These are phyloP conservation scores for Quiscalus mexicanus DNA, from an alignment of 2,113 vertebrate species.

Conservation along the genomic window DNA sequence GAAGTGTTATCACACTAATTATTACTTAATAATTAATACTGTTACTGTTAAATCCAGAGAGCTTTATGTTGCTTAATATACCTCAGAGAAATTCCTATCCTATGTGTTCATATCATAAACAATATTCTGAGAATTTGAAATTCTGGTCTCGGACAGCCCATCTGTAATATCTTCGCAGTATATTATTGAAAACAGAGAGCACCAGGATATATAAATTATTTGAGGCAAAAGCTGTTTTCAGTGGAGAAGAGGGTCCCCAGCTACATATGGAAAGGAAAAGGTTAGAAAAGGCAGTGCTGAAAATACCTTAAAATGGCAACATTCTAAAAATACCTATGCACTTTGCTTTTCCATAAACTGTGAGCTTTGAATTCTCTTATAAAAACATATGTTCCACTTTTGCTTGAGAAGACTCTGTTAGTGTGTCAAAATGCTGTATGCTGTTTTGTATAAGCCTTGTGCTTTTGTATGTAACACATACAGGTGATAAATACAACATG, in stretches of 20 bases:
- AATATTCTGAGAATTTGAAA: background rate
- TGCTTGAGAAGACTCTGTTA: background rate
- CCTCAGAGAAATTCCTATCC: background rate
- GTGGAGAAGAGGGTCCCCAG: background rate
- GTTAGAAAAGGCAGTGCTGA: background rate
- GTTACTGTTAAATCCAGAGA: background rate
- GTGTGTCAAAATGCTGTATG: background rate
- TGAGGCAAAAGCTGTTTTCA: background rate
- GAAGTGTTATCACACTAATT: constrained; percentile 33
- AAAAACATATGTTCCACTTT: background rate
- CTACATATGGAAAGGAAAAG: background rate
- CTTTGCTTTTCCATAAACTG: background rate
- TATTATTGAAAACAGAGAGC: background rate
- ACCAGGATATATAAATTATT: background rate
- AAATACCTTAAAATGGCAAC: background rate
- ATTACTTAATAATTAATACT: constrained; percentile 47
- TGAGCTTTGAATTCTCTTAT: background rate
- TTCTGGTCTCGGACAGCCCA: background rate
- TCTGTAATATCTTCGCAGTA: background rate
- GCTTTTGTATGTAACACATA: background rate
- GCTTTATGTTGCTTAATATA: background rate
- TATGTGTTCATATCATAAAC: background rate
- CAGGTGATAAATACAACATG: background rate
- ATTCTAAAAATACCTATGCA: constrained; percentile 2
- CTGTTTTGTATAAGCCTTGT: background rate